Base-by-base conservation (phyloP, 2,888 invertebrate species). In the Apamea crenata region DNA sequence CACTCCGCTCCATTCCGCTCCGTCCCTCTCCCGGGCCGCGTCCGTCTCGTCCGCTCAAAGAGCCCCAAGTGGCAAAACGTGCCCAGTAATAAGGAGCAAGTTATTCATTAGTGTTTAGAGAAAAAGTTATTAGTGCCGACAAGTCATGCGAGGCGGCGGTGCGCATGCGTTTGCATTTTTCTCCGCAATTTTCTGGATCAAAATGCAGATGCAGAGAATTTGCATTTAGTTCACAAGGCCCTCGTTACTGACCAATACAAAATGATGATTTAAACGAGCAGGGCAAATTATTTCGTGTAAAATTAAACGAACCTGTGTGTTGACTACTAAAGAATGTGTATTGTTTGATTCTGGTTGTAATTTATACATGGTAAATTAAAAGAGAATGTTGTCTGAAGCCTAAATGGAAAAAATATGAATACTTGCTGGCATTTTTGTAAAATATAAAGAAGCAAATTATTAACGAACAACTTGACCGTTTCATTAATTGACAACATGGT, bases 41-140 rank as follows among this genome's bases (percentile, higher is more conserved):
- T 84, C 85, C 84, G 81, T 88, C 82, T 83, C 88, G 82, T 78
- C 84, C 85, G 83, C 82, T 84, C 84, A 78, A 87, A 87, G 87
- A 83, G 82, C 79, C 89, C 93, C 91, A 92, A 96, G 96, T 93
- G 94, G 94, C 86, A 91, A 93, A 94, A 96, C 96, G 96, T 96
- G 96, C 95, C 91, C 92, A 90, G 96, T 94, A 96, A 96, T 96
- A 96, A 95, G 93, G 91, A 93, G 91, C 94, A 93, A 94, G 94
- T 93, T 95, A 96, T 96, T 96, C 96, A 96, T 96, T 96, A 96
- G 95, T 95, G 95, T 96, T 95, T 96, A 94, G 93, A 95, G 96
- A 95, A 96, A 95, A 96, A 95, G 94, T 94, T 95, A 94, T 96
- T 95, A 96, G 93, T 92, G 94, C 91, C 91, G 93, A 90, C 92